Percentiles rank a stretch among this genome's conserved stretches.
Evolutionary conservation across 2,888 invertebrate genomes (phyloP).

Genomic region (Prenolepis imparis): DNA sequence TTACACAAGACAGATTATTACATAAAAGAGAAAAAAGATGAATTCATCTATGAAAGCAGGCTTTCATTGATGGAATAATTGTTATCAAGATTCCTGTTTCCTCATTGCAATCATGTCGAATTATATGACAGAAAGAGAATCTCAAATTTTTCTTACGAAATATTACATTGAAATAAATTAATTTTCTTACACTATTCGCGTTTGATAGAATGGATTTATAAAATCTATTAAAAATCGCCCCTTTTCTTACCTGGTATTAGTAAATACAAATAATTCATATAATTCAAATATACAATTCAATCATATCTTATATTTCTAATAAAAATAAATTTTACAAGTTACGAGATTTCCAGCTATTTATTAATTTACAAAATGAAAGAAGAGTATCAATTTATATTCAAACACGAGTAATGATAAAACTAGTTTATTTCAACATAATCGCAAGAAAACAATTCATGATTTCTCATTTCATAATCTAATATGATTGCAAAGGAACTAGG

Average conservation of each 20-base stretch:
- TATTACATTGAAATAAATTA: background rate
- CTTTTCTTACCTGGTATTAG: background rate
- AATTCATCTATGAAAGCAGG: conserved; percentile 48
- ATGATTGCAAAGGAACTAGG: background rate
- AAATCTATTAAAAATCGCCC: background rate
- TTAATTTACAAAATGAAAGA: background rate
- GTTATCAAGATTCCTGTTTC: conserved; percentile 28
- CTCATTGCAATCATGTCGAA: background rate
- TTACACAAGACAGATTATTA: background rate
- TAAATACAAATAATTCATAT: background rate
- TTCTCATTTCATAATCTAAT: background rate
- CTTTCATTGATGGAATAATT: conserved; percentile 45
- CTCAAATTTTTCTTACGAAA: background rate
- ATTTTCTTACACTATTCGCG: background rate
- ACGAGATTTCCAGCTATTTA: conserved; percentile 1
- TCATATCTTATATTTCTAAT: background rate
- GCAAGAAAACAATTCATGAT: background rate
- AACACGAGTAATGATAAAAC: background rate
- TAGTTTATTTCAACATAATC: background rate
- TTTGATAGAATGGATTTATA: background rate
- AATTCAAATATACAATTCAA: background rate
- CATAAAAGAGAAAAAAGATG: background rate
- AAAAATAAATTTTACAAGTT: background rate
- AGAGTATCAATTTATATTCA: background rate
- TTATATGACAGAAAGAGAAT: background rate